A percentile compares a stretch with the other conserved stretches of the same genome.
These are phyloP conservation scores for Parnassius glacialis DNA, from an alignment of 2,888 invertebrate genomes.

Conservation along the genomic window DNA sequence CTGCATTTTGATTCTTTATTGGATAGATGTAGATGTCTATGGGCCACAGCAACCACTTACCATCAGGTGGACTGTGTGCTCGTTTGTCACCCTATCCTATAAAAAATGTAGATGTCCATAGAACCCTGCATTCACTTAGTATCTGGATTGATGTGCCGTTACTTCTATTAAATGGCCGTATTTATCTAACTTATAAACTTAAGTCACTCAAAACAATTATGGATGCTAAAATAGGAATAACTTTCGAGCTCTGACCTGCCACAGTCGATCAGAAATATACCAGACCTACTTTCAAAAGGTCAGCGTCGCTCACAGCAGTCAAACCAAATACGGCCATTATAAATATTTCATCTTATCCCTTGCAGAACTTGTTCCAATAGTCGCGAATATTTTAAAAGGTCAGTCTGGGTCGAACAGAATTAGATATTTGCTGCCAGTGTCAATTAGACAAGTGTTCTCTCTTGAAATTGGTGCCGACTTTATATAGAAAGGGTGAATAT, in stretches of 20 bases:
- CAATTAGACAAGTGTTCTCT: slow-evolving; percentile 9
- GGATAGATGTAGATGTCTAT: too few species aligned
- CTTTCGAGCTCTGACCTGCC: slow-evolving; percentile 1
- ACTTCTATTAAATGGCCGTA: too few species aligned
- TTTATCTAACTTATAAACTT: too few species aligned
- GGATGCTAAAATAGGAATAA: background rate
- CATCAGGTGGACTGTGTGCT: too few species aligned
- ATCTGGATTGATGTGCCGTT: too few species aligned
- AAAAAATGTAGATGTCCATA: too few species aligned
- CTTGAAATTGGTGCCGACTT: background rate
- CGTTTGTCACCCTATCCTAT: too few species aligned
- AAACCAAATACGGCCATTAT: slow-evolving; percentile 31
- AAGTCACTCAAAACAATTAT: slow-evolving; percentile 4
- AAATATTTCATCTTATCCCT: slow-evolving; percentile 35
- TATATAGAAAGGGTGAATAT: background rate
- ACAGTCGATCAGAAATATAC: slow-evolving; percentile 23
- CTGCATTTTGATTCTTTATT: too few species aligned
- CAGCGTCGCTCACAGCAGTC: slow-evolving; percentile 27
- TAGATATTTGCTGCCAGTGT: slow-evolving; percentile 25
- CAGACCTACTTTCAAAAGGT: slow-evolving; percentile 33
- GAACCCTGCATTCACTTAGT: too few species aligned
- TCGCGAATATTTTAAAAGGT: slow-evolving; percentile 31
- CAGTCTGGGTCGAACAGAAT: slow-evolving; percentile 28
- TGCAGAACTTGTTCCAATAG: slow-evolving; percentile 28
- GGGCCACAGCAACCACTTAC: too few species aligned